Evolutionary conservation across 2,113 vertebrate species (phyloP).

Genomic region (Apaloderma vittatum): DNA sequence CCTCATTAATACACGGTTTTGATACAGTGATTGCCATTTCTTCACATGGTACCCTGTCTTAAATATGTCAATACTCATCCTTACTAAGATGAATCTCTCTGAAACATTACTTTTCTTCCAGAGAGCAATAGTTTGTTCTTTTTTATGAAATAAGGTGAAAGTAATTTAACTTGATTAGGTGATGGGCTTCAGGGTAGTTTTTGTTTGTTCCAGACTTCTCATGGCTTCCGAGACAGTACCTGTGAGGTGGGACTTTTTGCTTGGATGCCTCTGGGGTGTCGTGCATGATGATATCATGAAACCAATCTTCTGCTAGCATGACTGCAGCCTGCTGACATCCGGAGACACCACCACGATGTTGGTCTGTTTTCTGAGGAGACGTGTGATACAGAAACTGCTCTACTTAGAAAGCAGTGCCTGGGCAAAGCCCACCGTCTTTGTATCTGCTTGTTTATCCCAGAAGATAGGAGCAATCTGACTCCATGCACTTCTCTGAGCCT

Average conservation of each 20-base stretch:
- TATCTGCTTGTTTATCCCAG: background rate
- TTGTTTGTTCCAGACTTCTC: background rate
- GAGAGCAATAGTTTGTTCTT: background rate
- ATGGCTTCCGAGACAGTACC: background rate
- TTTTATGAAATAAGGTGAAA: background rate
- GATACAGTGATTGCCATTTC: background rate
- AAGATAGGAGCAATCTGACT: background rate
- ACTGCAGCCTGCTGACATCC: background rate
- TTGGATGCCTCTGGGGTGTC: background rate
- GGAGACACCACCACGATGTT: background rate
- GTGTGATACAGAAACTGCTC: background rate
- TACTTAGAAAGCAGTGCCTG: background rate
- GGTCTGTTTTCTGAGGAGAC: background rate
- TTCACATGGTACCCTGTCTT: background rate
- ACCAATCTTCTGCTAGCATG: accelerated
- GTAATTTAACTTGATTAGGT: background rate
- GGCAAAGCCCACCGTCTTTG: background rate
- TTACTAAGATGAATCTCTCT: background rate
- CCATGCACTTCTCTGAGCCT: background rate
- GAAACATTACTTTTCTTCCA: background rate
- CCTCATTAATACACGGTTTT: background rate
- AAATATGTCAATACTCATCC: background rate
- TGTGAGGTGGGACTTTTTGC: background rate
- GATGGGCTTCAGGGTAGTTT: background rate
- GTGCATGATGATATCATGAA: accelerated